phyloP scores from a whole-genome alignment of 2,797 vertebrate species.

The Diceros bicornis region DNA sequence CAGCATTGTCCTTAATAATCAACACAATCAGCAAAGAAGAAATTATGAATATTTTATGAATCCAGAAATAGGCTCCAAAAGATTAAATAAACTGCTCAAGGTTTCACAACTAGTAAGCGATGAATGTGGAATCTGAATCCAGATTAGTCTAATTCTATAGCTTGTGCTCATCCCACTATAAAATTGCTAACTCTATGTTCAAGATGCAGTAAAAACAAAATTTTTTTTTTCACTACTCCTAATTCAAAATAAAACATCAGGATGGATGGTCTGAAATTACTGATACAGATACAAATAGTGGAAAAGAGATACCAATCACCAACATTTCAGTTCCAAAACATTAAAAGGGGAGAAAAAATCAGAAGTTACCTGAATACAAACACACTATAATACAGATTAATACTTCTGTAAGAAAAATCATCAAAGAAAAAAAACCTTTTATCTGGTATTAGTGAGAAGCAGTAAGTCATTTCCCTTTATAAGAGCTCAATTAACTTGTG shows the following conservation, averaged over 20 bases:
- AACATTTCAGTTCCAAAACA: slow-evolving; percentile 31
- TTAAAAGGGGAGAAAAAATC: neutral
- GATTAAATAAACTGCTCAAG: neutral
- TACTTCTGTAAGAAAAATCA: neutral
- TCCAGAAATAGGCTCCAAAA: neutral
- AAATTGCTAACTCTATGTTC: neutral
- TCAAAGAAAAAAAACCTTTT: slow-evolving; percentile 7
- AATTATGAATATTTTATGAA: neutral
- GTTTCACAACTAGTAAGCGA: neutral
- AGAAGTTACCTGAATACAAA: neutral
- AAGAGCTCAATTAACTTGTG: neutral
- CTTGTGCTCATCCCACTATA: neutral
- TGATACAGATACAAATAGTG: neutral
- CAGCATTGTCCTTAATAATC: neutral
- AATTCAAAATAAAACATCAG: slow-evolving; percentile 29
- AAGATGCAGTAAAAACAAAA: neutral
- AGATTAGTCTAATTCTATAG: slow-evolving; percentile 1
- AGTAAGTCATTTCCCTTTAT: neutral
- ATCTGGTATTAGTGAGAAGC: neutral
- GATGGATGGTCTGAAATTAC: neutral
- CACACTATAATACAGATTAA: slow-evolving; percentile 29
- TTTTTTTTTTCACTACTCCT: neutral
- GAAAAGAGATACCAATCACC: neutral
- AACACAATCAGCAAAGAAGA: neutral
- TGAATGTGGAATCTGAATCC: neutral